Conservation (phyloP, 2,797 vertebrate species). For the Cryptoblepharus egeriae region DNA sequence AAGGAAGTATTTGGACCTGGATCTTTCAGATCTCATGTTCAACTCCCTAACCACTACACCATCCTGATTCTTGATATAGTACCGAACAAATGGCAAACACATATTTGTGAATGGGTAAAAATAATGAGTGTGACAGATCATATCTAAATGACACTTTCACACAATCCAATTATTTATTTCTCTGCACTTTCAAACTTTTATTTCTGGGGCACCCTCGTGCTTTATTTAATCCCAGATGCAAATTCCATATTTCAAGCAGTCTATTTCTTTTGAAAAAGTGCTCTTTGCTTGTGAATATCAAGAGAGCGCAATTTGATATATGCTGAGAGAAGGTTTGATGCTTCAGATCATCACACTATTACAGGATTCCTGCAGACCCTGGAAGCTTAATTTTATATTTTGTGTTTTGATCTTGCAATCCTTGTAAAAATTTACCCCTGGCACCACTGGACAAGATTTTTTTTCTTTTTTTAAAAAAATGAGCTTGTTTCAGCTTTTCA, state of each 20-base stretch:
- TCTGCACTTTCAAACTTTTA: slow-evolving; percentile 13
- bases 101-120: background rate
- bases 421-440: background rate
- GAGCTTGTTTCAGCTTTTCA: slow-evolving; percentile 51
- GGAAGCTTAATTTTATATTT: slow-evolving; percentile 8
- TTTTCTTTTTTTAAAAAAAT: background rate
- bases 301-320: slow-evolving; percentile 46
- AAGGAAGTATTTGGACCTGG: no score
- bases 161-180: background rate
- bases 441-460: background rate
- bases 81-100: background rate
- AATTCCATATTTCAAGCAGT: background rate
- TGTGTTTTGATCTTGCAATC: slow-evolving; percentile 5
- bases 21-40: no score
- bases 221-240: background rate
- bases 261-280: background rate
- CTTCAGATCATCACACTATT: background rate
- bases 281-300: slow-evolving; percentile 33
- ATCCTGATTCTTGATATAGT: no score
- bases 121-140: background rate
- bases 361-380: background rate
- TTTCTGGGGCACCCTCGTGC: background rate
- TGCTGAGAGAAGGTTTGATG: background rate
- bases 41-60: no score
- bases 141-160: background rate